Conservation (phyloP, 35 echinoderm and acorn worm species). For the Chiridota heheva region DNA sequence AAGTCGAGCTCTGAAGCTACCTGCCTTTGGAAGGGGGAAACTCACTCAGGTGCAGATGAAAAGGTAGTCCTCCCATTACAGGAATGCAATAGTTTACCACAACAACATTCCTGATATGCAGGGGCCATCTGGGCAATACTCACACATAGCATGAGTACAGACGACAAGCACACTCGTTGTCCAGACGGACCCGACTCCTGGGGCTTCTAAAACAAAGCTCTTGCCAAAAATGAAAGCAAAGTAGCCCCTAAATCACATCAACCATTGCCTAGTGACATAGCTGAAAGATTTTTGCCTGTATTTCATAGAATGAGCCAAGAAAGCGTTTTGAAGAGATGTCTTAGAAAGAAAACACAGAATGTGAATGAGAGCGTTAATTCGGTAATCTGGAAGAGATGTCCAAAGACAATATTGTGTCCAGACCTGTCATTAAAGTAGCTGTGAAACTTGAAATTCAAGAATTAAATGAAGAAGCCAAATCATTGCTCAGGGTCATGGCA, state of each 20-base stretch:
- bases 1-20: too few relatives aligned
- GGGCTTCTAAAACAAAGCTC: constrained; percentile 1
- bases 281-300: background rate
- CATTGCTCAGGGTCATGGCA: background rate
- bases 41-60: constrained; percentile 17
- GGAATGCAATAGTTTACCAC: background rate
- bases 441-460: background rate
- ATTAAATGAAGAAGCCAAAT: background rate
- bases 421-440: background rate
- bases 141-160: background rate
- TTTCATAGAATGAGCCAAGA: background rate
- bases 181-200: background rate
- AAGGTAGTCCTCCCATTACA: background rate
- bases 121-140: background rate
- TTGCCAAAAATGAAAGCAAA: background rate
- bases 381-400: background rate
- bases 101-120: background rate
- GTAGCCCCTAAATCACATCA: background rate
- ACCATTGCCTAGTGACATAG: background rate
- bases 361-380: constrained; percentile 11
- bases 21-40: background rate
- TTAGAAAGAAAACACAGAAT: constrained; percentile 1
- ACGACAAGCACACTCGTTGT: background rate
- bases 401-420: background rate
- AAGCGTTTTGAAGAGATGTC: background rate